Evolutionary conservation across 1,140 invertebrate species (phyloP).

Genomic region (Drosophila ogumai): DNA sequence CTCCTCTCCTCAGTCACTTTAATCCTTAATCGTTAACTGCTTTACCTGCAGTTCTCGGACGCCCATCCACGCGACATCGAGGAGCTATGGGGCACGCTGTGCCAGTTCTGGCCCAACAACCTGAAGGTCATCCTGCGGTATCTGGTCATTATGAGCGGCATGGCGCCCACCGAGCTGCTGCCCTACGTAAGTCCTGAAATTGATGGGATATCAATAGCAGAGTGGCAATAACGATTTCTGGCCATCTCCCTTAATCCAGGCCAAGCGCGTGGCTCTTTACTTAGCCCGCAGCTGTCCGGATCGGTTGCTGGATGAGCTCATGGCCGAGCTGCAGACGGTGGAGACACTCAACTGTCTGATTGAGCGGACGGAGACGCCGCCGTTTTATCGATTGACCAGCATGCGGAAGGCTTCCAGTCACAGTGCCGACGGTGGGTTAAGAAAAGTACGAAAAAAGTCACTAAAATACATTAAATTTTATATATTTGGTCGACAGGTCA

Average conservation of each 20-base stretch:
- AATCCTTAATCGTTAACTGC: conserved; percentile 2
- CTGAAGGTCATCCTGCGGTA: conserved; percentile 99
- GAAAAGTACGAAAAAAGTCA: neutral
- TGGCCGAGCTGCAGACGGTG: conserved; percentile 98
- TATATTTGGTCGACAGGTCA: conserved; percentile 61
- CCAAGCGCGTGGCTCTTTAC: conserved; percentile 97
- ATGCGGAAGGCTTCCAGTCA: conserved; percentile 96
- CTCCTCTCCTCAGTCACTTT: neutral
- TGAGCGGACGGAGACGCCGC: conserved; percentile 98
- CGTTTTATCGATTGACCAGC: conserved; percentile 97
- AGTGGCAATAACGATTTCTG: neutral
- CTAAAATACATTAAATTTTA: neutral
- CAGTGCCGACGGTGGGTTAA: conserved; percentile 88
- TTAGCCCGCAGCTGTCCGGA: conserved; percentile 95
- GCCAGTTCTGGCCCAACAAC: conserved; percentile 98
- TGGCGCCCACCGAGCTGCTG: conserved; percentile 96
- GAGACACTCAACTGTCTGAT: conserved; percentile 97
- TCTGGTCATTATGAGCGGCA: conserved; percentile 97
- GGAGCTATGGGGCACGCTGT: conserved; percentile 97
- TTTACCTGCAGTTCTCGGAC: conserved; percentile 93
- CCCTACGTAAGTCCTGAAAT: conserved; percentile 89
- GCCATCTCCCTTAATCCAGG: conserved; percentile 86
- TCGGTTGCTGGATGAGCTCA: conserved; percentile 97
- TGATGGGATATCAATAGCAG: neutral
- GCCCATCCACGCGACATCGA: conserved; percentile 98